phyloP scores from a whole-genome alignment of 2,888 invertebrate species.

The Pseudococcus longispinus region DNA sequence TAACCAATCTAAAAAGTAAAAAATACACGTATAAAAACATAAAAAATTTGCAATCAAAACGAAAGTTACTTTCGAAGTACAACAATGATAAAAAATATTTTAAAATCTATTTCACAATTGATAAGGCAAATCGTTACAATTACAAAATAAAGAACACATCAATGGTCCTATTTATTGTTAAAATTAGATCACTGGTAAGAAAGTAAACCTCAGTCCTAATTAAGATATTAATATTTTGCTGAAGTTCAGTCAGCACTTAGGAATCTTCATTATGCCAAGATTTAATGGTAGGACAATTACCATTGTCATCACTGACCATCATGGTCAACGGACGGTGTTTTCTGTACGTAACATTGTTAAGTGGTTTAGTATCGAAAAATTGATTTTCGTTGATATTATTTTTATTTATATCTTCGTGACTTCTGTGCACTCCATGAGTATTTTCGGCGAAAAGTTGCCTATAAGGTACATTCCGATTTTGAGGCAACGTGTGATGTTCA shows the following conservation, averaged over 20 bases:
- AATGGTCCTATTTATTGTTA: neutral
- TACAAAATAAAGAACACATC: conserved; percentile 34
- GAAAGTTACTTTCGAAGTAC: conserved; percentile 4
- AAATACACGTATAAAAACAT: neutral
- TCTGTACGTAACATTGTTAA: conserved; percentile 30
- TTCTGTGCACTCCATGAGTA: conserved; percentile 13
- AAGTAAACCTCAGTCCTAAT: neutral
- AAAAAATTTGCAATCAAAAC: neutral
- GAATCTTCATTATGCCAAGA: conserved; percentile 36
- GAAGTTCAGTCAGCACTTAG: neutral
- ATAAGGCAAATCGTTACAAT: conserved; percentile 34
- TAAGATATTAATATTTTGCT: neutral
- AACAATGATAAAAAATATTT: neutral
- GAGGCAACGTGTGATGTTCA: neutral
- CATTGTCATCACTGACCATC: conserved; percentile 44
- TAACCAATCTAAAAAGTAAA: neutral
- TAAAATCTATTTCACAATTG: conserved; percentile 12
- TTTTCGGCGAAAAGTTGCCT: neutral
- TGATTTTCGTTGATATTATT: conserved; percentile 39
- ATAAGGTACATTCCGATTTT: conserved; percentile 19
- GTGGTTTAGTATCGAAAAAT: conserved; percentile 2
- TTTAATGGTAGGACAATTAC: neutral
- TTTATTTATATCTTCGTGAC: conserved; percentile 46
- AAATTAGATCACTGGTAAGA: conserved; percentile 19
- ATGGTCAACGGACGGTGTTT: conserved; percentile 41